Evolutionary conservation across 2,888 invertebrate genomes (phyloP), one percentile per base, ranked within the genome.

Genomic region (Idaea straminata): DNA sequence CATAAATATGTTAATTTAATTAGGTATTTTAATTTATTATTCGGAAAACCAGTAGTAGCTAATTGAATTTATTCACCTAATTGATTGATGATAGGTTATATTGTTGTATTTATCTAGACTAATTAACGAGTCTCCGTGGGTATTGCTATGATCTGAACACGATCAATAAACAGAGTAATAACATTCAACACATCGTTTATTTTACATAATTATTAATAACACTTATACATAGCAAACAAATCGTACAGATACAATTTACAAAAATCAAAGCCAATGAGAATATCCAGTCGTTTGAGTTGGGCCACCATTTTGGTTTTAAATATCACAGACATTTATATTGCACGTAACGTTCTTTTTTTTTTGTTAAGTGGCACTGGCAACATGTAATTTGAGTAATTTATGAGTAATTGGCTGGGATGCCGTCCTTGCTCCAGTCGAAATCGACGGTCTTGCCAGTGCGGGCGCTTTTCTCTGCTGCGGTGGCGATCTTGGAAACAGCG

Each of bases 401-500:
- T 0, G 86, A 84, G 73, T 89, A 88, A 35, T 74, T 70, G 13
- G 81, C 74, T 13, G 91, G 90, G 36, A 93, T 83, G 66, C 88
- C 89, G 16, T 88, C 90, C 59, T 83, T 76, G 62, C 81, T 83
- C 94, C 94, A 95, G 66, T 88, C 89, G 3, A 95, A 72, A 3
- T 92, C 87, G 0, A 95, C 80, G 35, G 90, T 76, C 74, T 91
- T 86, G 35, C 94, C 94, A 5, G 91, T 91, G 58, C 92, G 90
- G 0, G 91, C 94, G 16, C 94, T 93, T 72, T 94, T 84, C 73
- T 95, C 94, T 34, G 93, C 93, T 0, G 94, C 94, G 0, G 90
- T 84, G 0, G 95, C 94, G 62, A 95, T 93, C 78, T 93, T 94
- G 70, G 88, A 91, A 15, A 94, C 92, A 0, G 94, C 94, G 36